Evolutionary conservation across 2,113 vertebrate species (phyloP).

Genomic region (Mastomys coucha): DNA sequence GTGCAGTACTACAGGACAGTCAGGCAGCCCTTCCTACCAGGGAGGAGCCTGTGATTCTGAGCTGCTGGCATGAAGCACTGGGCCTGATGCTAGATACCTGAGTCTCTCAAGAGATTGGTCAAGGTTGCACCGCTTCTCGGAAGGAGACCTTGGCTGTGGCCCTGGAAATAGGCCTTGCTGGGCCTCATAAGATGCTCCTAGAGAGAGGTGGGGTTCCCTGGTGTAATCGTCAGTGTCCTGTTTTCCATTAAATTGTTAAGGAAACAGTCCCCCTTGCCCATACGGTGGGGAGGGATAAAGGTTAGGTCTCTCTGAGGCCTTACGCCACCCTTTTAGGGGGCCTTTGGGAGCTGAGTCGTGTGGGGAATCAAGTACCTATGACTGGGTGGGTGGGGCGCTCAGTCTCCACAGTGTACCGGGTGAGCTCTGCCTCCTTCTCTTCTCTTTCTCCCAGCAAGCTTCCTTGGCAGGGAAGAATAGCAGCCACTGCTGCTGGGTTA

Average conservation of each 20-base stretch:
- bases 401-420: background rate
- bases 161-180: background rate
- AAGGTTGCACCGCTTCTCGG: rapidly evolving
- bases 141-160: background rate
- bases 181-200: rapidly evolving
- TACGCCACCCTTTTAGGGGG: background rate
- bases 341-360: background rate
- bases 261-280: background rate
- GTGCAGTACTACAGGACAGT: rapidly evolving
- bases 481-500: conserved; percentile 65
- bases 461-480: background rate
- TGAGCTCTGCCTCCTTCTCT: background rate
- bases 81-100: no score
- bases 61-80: rapidly evolving
- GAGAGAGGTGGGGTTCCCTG: background rate
- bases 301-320: background rate
- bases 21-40: background rate
- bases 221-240: rapidly evolving
- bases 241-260: background rate
- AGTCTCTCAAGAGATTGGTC: background rate
- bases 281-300: background rate
- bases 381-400: background rate
- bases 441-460: background rate
- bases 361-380: rapidly evolving
- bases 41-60: rapidly evolving